A percentile compares a stretch with the other conserved stretches of the same genome.
Evolutionary conservation across 2,888 invertebrate species (phyloP).

Genomic region (Boloria selene): DNA sequence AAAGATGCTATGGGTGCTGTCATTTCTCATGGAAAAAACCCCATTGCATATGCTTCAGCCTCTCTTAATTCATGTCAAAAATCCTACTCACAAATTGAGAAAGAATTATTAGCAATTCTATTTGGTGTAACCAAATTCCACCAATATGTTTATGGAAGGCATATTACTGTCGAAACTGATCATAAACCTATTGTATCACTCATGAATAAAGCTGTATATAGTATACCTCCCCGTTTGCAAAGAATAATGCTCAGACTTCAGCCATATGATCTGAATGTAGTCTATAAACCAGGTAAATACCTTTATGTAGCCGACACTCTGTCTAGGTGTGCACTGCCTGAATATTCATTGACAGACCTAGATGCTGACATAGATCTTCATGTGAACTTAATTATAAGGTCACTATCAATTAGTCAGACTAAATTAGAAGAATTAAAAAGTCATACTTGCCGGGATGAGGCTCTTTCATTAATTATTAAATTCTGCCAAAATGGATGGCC

Average conservation of each 20-base stretch:
- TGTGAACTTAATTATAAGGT: slow-evolving; percentile 10
- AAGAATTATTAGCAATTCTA: slow-evolving; percentile 35
- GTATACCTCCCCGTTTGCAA: no score
- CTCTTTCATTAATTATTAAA: slow-evolving; percentile 15
- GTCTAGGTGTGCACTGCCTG: slow-evolving; percentile 19
- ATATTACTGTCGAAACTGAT: slow-evolving; percentile 36
- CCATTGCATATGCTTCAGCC: slow-evolving; percentile 44
- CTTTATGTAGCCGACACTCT: slow-evolving; percentile 28
- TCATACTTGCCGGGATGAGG: slow-evolving; percentile 7
- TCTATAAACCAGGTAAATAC: slow-evolving; percentile 26
- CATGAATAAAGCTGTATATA: no score
- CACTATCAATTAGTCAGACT: slow-evolving; percentile 9
- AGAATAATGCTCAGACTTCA: no score
- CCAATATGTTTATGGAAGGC: slow-evolving; percentile 39
- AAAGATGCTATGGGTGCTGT: slow-evolving; percentile 39
- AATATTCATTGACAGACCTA: neutral
- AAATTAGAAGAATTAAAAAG: slow-evolving; percentile 14
- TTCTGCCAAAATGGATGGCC: slow-evolving; percentile 35
- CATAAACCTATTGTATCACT: slow-evolving; percentile 30
- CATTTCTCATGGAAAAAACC: slow-evolving; percentile 40
- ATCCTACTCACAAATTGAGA: slow-evolving; percentile 39
- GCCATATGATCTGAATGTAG: slow-evolving; percentile 4
- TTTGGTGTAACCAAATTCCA: slow-evolving; percentile 29
- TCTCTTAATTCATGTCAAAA: slow-evolving; percentile 23
- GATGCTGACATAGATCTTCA: slow-evolving; percentile 21